Conservation (phyloP, 2,888 invertebrate species). For the Alentia gelatinosa region DNA sequence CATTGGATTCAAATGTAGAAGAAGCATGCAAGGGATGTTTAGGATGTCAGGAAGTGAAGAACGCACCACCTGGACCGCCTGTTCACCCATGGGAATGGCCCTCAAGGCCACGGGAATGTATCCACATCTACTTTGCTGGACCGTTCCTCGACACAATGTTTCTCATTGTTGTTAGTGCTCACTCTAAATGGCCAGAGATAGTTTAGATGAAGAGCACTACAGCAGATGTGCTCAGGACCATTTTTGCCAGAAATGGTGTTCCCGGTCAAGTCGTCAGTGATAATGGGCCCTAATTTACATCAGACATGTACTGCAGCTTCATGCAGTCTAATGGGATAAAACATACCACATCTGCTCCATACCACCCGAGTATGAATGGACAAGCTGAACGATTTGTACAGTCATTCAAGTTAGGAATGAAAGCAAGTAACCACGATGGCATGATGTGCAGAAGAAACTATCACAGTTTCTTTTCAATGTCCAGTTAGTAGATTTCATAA, state of each 20-base stretch:
- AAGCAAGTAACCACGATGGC: too few relatives aligned
- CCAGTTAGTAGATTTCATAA: too few relatives aligned
- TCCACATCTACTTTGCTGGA: conserved; percentile 71
- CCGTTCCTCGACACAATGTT: conserved; percentile 62
- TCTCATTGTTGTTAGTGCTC: conserved; percentile 65
- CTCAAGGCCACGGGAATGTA: conserved; percentile 66
- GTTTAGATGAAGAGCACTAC: conserved; percentile 58
- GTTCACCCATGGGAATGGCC: conserved; percentile 70
- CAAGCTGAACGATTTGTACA: conserved; percentile 6
- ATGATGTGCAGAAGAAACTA: too few relatives aligned
- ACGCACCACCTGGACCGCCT: conserved; percentile 64
- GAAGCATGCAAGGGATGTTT: conserved; percentile 27
- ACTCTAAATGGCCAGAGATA: conserved; percentile 67
- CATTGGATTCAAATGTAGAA: conserved; percentile 63
- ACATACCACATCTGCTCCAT: conserved; percentile 51
- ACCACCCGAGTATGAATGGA: conserved; percentile 39
- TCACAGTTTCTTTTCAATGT: too few relatives aligned
- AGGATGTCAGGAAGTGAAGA: conserved; percentile 56
- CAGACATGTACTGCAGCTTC: conserved; percentile 64
- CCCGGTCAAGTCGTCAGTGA: conserved; percentile 66
- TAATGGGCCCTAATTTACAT: conserved; percentile 66
- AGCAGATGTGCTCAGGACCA: conserved; percentile 58
- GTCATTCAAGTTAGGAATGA: not conserved
- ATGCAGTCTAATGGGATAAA: conserved; percentile 61
- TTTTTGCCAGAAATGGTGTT: conserved; percentile 64